Base-by-base conservation (phyloP, 2,797 vertebrate species). In the Enteromius thamalakanensis region DNA sequence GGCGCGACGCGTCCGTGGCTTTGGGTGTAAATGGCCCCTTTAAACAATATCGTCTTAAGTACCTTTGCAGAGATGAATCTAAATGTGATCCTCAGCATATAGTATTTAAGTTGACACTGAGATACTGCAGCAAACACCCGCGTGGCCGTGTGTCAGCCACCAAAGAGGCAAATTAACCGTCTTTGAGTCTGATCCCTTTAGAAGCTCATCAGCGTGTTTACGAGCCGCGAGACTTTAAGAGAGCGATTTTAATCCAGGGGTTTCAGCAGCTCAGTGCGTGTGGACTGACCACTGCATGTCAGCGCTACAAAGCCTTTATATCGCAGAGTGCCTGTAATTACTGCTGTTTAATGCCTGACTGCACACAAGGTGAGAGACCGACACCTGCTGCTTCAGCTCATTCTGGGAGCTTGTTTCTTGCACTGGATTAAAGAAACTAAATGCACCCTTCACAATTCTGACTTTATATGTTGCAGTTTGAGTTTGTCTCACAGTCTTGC, bases 151-250 rank as follows among this genome's bases (percentile, higher is more conserved):
- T 90, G 91, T 89, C 90, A 91, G 81, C 86, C 90, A 88, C 82
- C 80, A 62, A 87, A 90, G 81, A 5, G 85, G 88, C 65, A 93
- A 93, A 94, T 93, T 88, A 93, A 89, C 89, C 45, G 69, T 80
- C 93, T 93, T 91, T 92, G 90, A 92, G 85, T 87, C 89, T 92
- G 90, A 90, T 92, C 91, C 91, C 84, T 86, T 88, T 88, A 86
- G 82, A 88, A 92, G 89, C 91, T 87, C 89, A 92, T 93, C 90
- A 87, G 84, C 81, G 79, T 89, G 68, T 91, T 93, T 92, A 91
- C 90, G 80, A 87, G 86, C 80, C 53, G 70, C 45, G 34, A 47
- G 68, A 62, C 88, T 83, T 87, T 84, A 84, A 86, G 80, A 84
- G 85, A 81, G 83, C 68, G 68, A 80, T 84, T 86, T 85, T 90